A percentile compares a stretch with the other conserved stretches of the same genome.
phyloP scores from a whole-genome alignment of 2,888 invertebrate species.

The Willowsia nigromaculata region DNA sequence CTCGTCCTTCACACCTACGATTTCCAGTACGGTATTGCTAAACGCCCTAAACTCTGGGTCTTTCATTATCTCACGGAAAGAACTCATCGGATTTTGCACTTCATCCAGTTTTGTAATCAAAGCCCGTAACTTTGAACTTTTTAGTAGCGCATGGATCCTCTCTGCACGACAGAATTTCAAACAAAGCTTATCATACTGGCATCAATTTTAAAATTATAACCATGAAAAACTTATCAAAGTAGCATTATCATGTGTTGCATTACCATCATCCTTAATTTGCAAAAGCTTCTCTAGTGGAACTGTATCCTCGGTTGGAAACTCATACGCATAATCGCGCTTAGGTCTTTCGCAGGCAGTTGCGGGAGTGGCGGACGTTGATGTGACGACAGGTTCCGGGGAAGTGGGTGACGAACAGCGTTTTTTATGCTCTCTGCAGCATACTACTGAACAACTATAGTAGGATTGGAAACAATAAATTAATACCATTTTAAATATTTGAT shows the following conservation, averaged over 20 bases:
- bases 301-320: conserved; percentile 68
- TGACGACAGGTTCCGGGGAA: background rate
- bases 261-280: conserved; percentile 49
- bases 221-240: background rate
- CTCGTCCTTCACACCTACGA: background rate
- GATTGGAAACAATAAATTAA: no score
- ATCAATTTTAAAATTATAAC: background rate
- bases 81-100: conserved; percentile 38
- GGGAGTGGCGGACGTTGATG: background rate
- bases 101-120: conserved; percentile 55
- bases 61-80: conserved; percentile 65
- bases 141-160: background rate
- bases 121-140: conserved; percentile 11
- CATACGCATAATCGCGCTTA: background rate
- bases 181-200: background rate
- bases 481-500: no score
- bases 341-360: background rate
- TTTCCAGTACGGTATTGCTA: conserved; percentile 27
- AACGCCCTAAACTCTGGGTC: conserved; percentile 46
- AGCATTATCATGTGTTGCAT: no score
- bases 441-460: background rate
- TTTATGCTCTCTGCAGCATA: background rate
- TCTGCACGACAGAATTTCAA: background rate
- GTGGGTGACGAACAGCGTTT: background rate
- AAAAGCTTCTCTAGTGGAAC: conserved; percentile 51